A percentile compares a stretch with the other conserved stretches of the same genome.
phyloP scores from a whole-genome alignment of 2,113 vertebrate genomes.

The Gallinago media region DNA sequence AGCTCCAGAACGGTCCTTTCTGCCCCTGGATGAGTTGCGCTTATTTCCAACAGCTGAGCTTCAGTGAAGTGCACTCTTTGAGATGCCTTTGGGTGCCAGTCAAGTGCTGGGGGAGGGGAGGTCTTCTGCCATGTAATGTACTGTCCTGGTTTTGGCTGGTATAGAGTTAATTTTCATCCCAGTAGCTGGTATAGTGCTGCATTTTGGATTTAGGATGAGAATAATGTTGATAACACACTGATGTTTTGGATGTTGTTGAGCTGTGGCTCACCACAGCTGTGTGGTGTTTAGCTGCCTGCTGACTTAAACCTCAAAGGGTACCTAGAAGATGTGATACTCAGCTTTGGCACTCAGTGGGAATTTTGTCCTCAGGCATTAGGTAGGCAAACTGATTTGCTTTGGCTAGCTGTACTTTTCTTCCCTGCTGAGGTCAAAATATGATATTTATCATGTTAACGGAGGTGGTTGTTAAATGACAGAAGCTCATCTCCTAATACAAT shows the following conservation, averaged over 20 bases:
- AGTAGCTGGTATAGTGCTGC: neutral
- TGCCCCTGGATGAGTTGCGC: no score
- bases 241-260: neutral
- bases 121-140: neutral
- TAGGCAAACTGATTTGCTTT: neutral
- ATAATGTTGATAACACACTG: neutral
- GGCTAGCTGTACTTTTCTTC: neutral
- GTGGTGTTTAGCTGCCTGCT: neutral
- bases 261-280: neutral
- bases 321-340: fast-evolving
- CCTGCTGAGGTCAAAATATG: neutral
- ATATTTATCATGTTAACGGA: neutral
- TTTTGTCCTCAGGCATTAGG: neutral
- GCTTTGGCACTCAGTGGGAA: neutral
- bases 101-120: fast-evolving
- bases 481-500: fast-evolving
- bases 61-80: neutral
- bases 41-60: neutral
- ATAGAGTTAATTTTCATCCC: neutral
- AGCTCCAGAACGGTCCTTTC: neutral
- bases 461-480: neutral
- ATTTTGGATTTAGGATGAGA: neutral
- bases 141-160: neutral
- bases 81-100: neutral
- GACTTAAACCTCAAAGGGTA: neutral